Percentiles rank a stretch among this genome's conserved stretches.
Conservation (phyloP, 1,140 invertebrate species). For the Bemisia tabaci region DNA sequence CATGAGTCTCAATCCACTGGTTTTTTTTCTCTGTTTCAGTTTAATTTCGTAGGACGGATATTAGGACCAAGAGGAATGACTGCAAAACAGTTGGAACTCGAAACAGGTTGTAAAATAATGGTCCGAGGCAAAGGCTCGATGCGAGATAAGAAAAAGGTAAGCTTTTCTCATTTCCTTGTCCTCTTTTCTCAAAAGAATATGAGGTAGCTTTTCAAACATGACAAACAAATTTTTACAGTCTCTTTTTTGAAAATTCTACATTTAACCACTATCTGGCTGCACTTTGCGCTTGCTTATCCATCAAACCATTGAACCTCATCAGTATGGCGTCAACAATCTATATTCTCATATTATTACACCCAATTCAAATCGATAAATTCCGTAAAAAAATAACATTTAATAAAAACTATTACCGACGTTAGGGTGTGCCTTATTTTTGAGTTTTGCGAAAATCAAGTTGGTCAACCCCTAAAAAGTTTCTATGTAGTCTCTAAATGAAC, state of each 20-base stretch:
- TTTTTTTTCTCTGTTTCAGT: constrained; percentile 65
- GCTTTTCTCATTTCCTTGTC: constrained; percentile 14
- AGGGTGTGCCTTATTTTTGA: too few species aligned
- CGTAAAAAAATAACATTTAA: too few species aligned
- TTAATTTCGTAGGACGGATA: constrained; percentile 99
- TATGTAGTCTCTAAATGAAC: too few species aligned
- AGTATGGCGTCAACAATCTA: too few species aligned
- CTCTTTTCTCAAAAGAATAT: not conserved
- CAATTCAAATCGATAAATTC: too few species aligned
- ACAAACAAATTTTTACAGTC: not conserved
- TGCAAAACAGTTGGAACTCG: constrained; percentile 97
- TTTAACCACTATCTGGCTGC: not conserved
- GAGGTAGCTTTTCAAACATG: not conserved
- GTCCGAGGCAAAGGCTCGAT: constrained; percentile 99
- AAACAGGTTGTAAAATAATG: constrained; percentile 99
- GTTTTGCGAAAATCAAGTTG: too few species aligned
- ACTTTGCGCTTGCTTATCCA: not conserved
- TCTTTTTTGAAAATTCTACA: not conserved
- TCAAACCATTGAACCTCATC: too few species aligned
- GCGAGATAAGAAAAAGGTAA: constrained; percentile 99
- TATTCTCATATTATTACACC: too few species aligned
- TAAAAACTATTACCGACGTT: too few species aligned
- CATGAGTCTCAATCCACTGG: too few species aligned
- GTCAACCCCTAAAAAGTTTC: too few species aligned
- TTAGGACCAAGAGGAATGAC: constrained; percentile 98